These are phyloP conservation scores for Zaprionus davidi DNA, from an alignment of 1,140 invertebrate species.

Conservation along the genomic window DNA sequence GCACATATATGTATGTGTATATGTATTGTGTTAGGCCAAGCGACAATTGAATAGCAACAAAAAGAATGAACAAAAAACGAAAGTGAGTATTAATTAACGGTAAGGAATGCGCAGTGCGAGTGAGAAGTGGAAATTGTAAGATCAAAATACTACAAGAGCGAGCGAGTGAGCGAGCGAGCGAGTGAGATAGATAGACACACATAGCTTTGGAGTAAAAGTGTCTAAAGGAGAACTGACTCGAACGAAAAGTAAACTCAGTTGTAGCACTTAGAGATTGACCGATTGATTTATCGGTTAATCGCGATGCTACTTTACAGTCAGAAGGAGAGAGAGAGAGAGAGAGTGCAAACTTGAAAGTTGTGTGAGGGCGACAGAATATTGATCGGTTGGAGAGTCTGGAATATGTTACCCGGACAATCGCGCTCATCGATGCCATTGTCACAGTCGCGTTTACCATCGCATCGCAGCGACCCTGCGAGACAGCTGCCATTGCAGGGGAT, in stretches of 20 bases:
- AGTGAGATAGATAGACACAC: neutral
- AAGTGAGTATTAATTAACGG: slow-evolving; percentile 17
- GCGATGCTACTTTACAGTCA: neutral
- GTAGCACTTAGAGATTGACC: neutral
- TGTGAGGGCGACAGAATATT: neutral
- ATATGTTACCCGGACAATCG: slow-evolving; percentile 85
- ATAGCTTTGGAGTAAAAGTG: slow-evolving; percentile 4
- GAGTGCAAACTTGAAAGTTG: neutral
- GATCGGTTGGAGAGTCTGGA: neutral
- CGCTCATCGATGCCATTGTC: slow-evolving; percentile 90
- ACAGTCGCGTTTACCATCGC: slow-evolving; percentile 89
- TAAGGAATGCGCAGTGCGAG: neutral
- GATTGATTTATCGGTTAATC: neutral
- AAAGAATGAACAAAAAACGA: slow-evolving; percentile 22
- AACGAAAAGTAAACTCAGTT: neutral
- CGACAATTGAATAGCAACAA: slow-evolving; percentile 50
- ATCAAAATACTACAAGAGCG: neutral
- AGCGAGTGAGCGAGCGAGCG: neutral
- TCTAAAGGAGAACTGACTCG: neutral
- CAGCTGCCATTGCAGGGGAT: slow-evolving; percentile 64
- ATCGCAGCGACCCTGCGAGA: slow-evolving; percentile 80
- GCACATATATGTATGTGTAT: slow-evolving; percentile 3
- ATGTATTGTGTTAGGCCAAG: slow-evolving; percentile 12
- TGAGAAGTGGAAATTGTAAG: neutral
- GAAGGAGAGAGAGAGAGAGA: slow-evolving; percentile 6